Evolutionary conservation across 1,140 invertebrate genomes (phyloP).

Genomic region (Hylaeus volcanicus): DNA sequence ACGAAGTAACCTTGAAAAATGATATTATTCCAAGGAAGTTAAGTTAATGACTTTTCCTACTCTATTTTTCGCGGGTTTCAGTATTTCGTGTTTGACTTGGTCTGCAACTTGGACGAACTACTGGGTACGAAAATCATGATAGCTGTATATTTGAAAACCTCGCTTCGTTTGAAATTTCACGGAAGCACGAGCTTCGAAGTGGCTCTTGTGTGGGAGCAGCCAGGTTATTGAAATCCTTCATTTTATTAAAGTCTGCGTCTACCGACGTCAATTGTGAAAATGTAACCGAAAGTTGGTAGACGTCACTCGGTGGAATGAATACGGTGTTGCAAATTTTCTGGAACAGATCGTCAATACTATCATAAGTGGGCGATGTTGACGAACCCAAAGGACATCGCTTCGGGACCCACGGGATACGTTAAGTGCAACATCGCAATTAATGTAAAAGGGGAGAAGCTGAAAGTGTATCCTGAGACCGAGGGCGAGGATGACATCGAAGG

Average conservation of each 20-base stretch:
- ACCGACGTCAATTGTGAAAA: background rate
- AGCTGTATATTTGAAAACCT: slow-evolving; percentile 72
- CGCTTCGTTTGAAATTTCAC: slow-evolving; percentile 73
- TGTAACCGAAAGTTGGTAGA: background rate
- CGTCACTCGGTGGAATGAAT: background rate
- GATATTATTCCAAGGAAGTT: background rate
- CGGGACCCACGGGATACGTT: slow-evolving; percentile 87
- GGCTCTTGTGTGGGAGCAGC: slow-evolving; percentile 85
- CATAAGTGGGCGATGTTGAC: slow-evolving; percentile 90
- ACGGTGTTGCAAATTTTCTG: background rate
- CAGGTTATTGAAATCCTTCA: slow-evolving; percentile 77
- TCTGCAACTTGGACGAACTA: slow-evolving; percentile 68
- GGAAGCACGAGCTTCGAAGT: slow-evolving; percentile 82
- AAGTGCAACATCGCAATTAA: slow-evolving; percentile 89
- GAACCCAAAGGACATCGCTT: slow-evolving; percentile 84
- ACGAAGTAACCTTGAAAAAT: slow-evolving; percentile 78
- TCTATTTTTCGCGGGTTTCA: slow-evolving; percentile 71
- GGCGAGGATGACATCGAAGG: slow-evolving; percentile 88
- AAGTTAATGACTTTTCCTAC: background rate
- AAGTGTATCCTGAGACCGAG: slow-evolving; percentile 81
- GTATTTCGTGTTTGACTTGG: slow-evolving; percentile 78
- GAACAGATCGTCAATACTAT: slow-evolving; percentile 87
- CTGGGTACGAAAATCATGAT: slow-evolving; percentile 74
- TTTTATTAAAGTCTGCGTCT: too few species aligned
- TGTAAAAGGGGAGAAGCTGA: slow-evolving; percentile 85